These are phyloP conservation scores for Globia sparganii DNA, from an alignment of 2,888 invertebrate species.

Conservation along the genomic window DNA sequence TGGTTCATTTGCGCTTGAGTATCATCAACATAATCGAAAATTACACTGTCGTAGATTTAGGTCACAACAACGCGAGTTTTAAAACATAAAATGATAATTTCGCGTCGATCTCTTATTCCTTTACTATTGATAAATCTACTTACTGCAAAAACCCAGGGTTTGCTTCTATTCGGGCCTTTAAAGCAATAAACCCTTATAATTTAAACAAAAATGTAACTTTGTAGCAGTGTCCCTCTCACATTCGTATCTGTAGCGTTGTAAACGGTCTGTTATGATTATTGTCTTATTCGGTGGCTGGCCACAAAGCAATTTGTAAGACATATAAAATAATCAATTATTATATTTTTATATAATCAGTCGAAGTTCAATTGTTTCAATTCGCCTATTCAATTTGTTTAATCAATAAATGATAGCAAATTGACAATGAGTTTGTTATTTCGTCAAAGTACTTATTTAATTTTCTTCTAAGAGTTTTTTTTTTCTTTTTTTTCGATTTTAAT, in stretches of 20 bases:
- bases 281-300: constrained; percentile 88
- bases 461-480: not conserved
- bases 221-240: constrained; percentile 17
- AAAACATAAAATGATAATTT: not conserved
- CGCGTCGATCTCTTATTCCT: not conserved
- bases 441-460: constrained; percentile 16
- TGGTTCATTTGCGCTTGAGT: not conserved
- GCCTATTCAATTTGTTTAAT: constrained; percentile 88
- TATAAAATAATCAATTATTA: constrained; percentile 76
- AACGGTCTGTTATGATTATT: constrained; percentile 67
- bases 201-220: constrained; percentile 5
- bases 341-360: constrained; percentile 84
- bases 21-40: not conserved
- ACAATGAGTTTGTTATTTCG: constrained; percentile 66
- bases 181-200: constrained; percentile 6
- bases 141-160: not conserved
- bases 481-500: not conserved
- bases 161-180: constrained; percentile 14
- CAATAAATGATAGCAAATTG: constrained; percentile 90
- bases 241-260: constrained; percentile 66
- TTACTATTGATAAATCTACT: not conserved
- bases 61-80: not conserved
- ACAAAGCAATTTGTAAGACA: constrained; percentile 83
- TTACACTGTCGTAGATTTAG: not conserved
- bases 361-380: constrained; percentile 84